Percentiles rank a stretch among this genome's conserved stretches.
phyloP scores from a whole-genome alignment of 92 coral and sea anemone species.

The Epizoanthus scotinus region DNA sequence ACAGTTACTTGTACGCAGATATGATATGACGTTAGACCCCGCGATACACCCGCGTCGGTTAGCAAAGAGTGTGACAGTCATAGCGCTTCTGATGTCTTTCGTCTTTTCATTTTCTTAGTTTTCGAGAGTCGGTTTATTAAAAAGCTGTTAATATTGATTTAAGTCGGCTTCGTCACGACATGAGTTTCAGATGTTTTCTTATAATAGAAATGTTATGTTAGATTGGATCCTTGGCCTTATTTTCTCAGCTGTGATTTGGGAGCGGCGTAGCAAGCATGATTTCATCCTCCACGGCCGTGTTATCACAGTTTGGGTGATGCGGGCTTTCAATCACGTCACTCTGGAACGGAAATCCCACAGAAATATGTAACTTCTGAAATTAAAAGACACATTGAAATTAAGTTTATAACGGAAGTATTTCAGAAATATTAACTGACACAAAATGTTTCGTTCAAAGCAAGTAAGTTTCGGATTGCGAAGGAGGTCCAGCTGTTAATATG shows the following conservation, averaged over 20 bases:
- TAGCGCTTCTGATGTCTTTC: too few relatives aligned
- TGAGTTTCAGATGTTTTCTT: neutral
- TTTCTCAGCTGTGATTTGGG: conserved; percentile 3
- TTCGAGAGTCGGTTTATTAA: too few relatives aligned
- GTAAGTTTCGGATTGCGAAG: too few relatives aligned
- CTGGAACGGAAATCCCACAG: neutral
- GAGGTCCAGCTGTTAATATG: too few relatives aligned
- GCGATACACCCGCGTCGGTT: too few relatives aligned
- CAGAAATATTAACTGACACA: neutral
- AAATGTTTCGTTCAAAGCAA: neutral
- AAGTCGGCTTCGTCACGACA: too few relatives aligned
- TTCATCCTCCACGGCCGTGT: neutral
- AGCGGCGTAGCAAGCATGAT: neutral
- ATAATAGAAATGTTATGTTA: neutral
- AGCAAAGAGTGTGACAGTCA: too few relatives aligned
- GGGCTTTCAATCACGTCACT: conserved; percentile 34
- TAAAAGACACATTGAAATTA: neutral
- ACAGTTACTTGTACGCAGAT: too few relatives aligned
- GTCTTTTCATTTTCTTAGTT: too few relatives aligned
- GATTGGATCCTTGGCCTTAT: neutral
- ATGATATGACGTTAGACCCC: too few relatives aligned
- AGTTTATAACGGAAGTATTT: neutral
- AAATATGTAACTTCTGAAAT: neutral
- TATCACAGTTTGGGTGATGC: neutral
- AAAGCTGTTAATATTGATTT: too few relatives aligned